Evolutionary conservation across 2,888 invertebrate genomes (phyloP), one percentile per base, ranked within the genome.

Genomic region (Leucophenga maculata): DNA sequence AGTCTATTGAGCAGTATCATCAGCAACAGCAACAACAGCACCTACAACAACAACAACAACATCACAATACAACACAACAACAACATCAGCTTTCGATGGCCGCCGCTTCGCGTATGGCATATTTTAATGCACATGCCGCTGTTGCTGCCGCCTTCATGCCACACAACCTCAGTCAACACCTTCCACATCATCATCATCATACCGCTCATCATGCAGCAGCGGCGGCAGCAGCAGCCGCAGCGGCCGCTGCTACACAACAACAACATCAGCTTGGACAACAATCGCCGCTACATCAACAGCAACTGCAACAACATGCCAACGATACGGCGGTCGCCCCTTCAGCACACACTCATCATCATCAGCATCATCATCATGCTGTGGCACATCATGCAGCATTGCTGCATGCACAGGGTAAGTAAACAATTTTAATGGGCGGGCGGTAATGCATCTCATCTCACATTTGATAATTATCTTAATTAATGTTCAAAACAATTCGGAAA

Each of bases 71-170:
- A 71, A 77, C 66, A 73, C 75, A 85, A 69, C 86, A 86, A 39
- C 88, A 88, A 74, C 87, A 87, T 74, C 88, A 88, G 76, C 81
- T 88, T 84, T 88, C 88, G 71, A 88, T 88, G 88, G 88, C 88
- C 65, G 89, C 89, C 50, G 93, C 93, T 67, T 94, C 94, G 82
- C 90, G 96, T 54, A 95, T 96, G 92, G 95, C 95, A 70, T 96
- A 96, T 88, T 94, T 96, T 89, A 96, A 96, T 89, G 95, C 95
- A 65, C 95, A 96, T 87, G 95, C 96, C 54, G 95, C 96, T n/a
- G 95, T 95, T 60, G 95, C 95, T 9, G 95, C 95, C 16, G 95
- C 95, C 60, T 95, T 95, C 89, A 89, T 95, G 81, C 95, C 95
- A 32, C 93, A 93, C 83, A 91, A 92, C 81, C 92, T 92, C 54